Evolutionary conservation across 2,888 invertebrate species (phyloP), one percentile per base, ranked within the genome.

Genomic region (Julus scandinavius): DNA sequence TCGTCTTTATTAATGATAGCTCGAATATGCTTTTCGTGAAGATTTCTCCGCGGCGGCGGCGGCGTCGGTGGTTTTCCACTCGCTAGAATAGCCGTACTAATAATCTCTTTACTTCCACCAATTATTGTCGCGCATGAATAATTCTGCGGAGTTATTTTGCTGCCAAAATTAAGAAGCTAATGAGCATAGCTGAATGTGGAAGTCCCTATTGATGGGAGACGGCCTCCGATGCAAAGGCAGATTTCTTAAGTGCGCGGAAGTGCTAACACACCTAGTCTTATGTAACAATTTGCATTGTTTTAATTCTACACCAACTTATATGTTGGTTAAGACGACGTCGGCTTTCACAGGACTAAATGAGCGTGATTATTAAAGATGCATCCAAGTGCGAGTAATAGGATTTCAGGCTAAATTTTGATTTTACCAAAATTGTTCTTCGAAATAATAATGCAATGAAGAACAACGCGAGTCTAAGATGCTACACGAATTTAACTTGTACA

Each of bases 61-160:
- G 20, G 63, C 63, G 0, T 4, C 29, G 72, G 72, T 72, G 29
- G 72, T 72, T 72, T 72, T 29, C 72, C 29, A n/a, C 72, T 72
- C 29, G 29, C 72, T 72, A 20, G 72, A 72, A 11, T 72, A 72
- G 72, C 72, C 72, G 2, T 72, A 9, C 72, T 72, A 29, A 72
- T 72, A 72, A 72, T 72, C 72, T 29, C 72, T 72, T 72, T 72
- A 72, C 72, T 72, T 72, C 72, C 72, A 72, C 72, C 72, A 72
- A 72, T 72, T 72, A 72, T 72, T 72, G 72, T 29, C 72, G 72
- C 72, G 9, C 72, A n/a, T 72, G 72, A 72, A 11, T 72, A 72
- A 72, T 72, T 72, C 72, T 72, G 72, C 72, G 72, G 72, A 72
- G 72, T 72, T 72, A 72, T 29, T 72, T 72, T 29, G 72, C 29